A percentile compares a stretch with the other conserved stretches of the same genome.
These are phyloP conservation scores for Paramormyrops hopkinsi DNA, from an alignment of 2,797 vertebrate genomes.

Conservation along the genomic window DNA sequence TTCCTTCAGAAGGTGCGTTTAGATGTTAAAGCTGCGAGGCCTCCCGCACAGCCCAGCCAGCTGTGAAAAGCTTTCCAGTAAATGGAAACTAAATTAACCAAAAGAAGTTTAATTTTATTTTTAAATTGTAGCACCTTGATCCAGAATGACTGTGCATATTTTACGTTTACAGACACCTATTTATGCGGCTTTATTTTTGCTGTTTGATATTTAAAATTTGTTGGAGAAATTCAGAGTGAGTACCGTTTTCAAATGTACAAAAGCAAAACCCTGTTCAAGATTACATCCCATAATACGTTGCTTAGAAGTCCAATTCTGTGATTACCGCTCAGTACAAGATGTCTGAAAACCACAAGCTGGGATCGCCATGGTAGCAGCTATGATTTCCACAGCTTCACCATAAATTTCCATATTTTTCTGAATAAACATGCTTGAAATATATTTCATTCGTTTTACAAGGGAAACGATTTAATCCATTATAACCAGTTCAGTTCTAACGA, in stretches of 20 bases:
- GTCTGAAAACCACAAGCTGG: background rate
- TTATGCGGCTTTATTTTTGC: conserved; percentile 1
- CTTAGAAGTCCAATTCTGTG: conserved; percentile 4
- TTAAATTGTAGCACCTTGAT: background rate
- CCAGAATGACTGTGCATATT: background rate
- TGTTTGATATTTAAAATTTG: conserved; percentile 9
- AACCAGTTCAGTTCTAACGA: background rate
- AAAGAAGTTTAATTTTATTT: background rate
- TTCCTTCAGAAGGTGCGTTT: background rate
- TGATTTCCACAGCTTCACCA: background rate
- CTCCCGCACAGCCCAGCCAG: background rate
- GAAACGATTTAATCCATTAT: background rate
- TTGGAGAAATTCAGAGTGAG: background rate
- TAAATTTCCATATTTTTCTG: conserved; percentile 4
- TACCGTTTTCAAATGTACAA: background rate
- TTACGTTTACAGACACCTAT: background rate
- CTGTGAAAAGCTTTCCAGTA: background rate
- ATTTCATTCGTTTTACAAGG: background rate
- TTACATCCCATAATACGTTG: background rate
- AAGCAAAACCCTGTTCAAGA: background rate
- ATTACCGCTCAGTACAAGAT: conserved; percentile 1
- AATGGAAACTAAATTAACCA: background rate
- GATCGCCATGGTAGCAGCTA: background rate
- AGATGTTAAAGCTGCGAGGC: background rate
- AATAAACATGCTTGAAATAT: background rate